phyloP scores from a whole-genome alignment of 2,888 invertebrate genomes.

The Luperina testacea region DNA sequence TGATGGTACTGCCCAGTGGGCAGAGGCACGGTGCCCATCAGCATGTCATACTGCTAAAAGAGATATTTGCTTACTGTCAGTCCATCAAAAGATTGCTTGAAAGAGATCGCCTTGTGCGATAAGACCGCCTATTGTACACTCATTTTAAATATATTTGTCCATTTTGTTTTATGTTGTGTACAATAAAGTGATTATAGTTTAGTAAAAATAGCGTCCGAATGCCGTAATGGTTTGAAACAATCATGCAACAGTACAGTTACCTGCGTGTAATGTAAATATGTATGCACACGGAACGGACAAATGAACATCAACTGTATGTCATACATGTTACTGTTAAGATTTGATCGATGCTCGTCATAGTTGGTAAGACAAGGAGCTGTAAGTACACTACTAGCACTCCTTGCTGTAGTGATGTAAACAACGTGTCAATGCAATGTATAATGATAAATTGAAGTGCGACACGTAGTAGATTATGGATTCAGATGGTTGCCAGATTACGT shows the following conservation, averaged over 20 bases:
- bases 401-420: background rate
- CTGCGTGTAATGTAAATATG: too few relatives aligned
- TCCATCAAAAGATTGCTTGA: background rate
- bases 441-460: background rate
- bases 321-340: background rate
- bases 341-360: background rate
- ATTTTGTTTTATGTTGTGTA: background rate
- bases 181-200: background rate
- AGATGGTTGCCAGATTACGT: background rate
- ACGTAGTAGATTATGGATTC: background rate
- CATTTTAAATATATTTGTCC: background rate
- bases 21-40: background rate
- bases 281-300: too few relatives aligned
- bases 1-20: background rate
- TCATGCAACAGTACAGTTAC: too few relatives aligned
- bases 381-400: too few relatives aligned
- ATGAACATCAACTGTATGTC: too few relatives aligned
- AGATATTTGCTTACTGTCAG: background rate
- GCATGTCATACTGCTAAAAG: background rate
- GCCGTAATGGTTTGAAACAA: too few relatives aligned
- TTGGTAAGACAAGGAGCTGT: background rate
- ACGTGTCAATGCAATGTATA: background rate
- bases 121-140: background rate
- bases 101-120: background rate
- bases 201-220: background rate